Conservation (phyloP, 2,797 vertebrate species). For the Lates japonicus region DNA sequence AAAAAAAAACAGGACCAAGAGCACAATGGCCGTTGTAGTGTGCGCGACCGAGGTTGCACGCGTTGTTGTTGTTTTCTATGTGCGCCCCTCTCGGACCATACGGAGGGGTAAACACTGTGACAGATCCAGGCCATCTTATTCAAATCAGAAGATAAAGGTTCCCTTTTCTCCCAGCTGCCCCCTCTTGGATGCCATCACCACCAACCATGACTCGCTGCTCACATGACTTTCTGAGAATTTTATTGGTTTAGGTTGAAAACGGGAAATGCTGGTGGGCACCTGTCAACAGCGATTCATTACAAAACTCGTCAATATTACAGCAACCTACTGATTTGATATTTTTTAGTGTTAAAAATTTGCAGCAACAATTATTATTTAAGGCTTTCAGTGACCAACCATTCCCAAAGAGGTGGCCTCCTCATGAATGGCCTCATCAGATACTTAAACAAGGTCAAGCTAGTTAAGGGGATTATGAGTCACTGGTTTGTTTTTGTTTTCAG, state of each 20-base stretch:
- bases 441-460: constrained; percentile 83
- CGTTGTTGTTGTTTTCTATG: constrained; percentile 77
- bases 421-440: constrained; percentile 72
- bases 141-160: constrained; percentile 96
- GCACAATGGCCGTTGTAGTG: constrained; percentile 70
- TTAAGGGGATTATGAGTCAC: constrained; percentile 79
- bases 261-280: neutral
- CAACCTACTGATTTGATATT: neutral
- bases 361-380: constrained; percentile 2
- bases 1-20: constrained; percentile 40
- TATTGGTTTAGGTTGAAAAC: constrained; percentile 25
- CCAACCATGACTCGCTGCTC: constrained; percentile 85
- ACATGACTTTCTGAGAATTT: constrained; percentile 33
- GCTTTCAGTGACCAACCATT: constrained; percentile 51
- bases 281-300: neutral
- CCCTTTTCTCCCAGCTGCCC: constrained; percentile 93
- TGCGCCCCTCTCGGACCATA: constrained; percentile 83
- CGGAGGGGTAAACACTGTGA: constrained; percentile 91
- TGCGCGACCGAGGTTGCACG: constrained; percentile 59
- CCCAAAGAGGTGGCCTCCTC: constrained; percentile 62
- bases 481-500: constrained; percentile 76
- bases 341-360: neutral
- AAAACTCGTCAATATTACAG: constrained; percentile 17
- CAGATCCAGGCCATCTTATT: constrained; percentile 99
- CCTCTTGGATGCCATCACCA: constrained; percentile 84